Base-by-base conservation (phyloP, 1,140 invertebrate species). In the Drosophila ambigua region DNA sequence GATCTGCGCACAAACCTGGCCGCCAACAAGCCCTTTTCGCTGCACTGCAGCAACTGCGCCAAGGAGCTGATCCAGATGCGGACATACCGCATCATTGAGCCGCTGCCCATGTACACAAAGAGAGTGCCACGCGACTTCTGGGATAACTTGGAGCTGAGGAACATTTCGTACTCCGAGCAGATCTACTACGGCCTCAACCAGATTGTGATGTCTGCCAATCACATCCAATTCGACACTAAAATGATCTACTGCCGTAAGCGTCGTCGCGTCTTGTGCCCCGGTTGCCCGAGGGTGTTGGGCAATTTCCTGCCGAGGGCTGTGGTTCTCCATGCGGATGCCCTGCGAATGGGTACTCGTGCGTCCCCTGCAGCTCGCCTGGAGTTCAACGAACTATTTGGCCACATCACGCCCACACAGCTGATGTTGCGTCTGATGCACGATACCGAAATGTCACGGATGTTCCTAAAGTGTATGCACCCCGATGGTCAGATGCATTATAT, bases 401-500 rank as follows among this genome's bases (percentile, higher is more conserved):
- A 49, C n/a, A 24, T 82, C 16, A 69, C 74, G 0, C 24, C 50
- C 7, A 48, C 79, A 7, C 79, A 82, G 15, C 3, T 82, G 0
- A 62, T 82, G 74, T 15, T 82, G 6, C 74, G 80, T 7, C 26
- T 82, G 13, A 9, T 82, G 26, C 49, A 78, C 15, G 45, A 82
- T 23, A 52, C 52, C 8, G 49, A 69, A 2, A 67, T 52, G 31
- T 46, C 62, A 1, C 63, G 68, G 0, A 8, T 82, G 0, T 59
- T 78, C 6, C 43, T 82, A n/a, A 82, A 62, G 53, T 46, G 73
- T 9, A 23, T 74, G 15, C 74, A 74, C 8, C 63, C 73, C 5
- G 79, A 82, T 58, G 79, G 79, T 0, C 79, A 82, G 43, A 8
- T 69, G 43, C 68, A 78, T 6, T 65, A 55, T 5, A 24, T 79